Evolutionary conservation across 2,888 invertebrate species (phyloP).

Genomic region (Tortricodes alternella): DNA sequence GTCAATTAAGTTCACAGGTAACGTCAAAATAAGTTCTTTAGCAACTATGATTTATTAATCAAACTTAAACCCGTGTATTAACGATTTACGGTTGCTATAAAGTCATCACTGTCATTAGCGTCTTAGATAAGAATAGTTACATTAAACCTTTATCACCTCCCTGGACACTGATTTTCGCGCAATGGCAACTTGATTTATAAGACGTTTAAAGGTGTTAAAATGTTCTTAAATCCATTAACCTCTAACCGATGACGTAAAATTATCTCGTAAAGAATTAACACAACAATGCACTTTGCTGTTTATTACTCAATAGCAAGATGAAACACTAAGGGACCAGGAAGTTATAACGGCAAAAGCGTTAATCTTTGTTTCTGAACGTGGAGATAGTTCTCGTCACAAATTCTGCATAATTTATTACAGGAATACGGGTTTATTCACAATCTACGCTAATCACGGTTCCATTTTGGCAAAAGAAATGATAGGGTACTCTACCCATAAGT

Average conservation of each 20-base stretch:
- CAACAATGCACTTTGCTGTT: slow-evolving; percentile 3
- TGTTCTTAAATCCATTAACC: slow-evolving; percentile 15
- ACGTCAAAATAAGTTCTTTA: not conserved
- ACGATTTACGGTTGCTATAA: slow-evolving; percentile 2
- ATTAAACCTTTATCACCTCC: slow-evolving; percentile 2
- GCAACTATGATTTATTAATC: not conserved
- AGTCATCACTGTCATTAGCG: not conserved
- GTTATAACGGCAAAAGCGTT: not conserved
- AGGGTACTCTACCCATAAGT: no score
- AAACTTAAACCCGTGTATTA: not conserved
- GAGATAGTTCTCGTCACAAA: no score
- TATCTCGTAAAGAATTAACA: not conserved
- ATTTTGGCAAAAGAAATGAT: no score
- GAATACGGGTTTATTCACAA: no score
- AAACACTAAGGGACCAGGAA: not conserved
- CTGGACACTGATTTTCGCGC: slow-evolving; percentile 21
- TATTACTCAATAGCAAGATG: not conserved
- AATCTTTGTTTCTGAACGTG: no score
- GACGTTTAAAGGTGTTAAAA: slow-evolving; percentile 18
- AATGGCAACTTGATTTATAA: slow-evolving; percentile 4
- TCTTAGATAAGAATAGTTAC: not conserved
- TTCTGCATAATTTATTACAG: no score
- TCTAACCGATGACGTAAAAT: slow-evolving; percentile 1
- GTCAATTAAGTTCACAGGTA: no score
- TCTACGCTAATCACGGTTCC: no score